Evolutionary conservation across 2,888 invertebrate species (phyloP), one percentile per base, ranked within the genome.

Genomic region (Morpho deidamia): DNA sequence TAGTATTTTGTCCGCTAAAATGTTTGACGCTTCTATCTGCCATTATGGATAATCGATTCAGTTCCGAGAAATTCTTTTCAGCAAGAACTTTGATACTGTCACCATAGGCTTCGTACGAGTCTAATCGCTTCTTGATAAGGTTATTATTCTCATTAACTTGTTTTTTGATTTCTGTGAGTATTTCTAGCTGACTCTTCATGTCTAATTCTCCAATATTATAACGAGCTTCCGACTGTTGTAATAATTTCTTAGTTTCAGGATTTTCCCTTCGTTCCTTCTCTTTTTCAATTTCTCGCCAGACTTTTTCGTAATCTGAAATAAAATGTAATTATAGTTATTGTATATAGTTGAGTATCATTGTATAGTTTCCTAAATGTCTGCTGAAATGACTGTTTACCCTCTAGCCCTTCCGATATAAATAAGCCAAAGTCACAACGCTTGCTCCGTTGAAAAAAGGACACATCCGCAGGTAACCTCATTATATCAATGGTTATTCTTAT

Each of bases 221-320:
- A 33, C 60, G 53, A 34, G 62, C 46, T 68, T 67, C 67, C 49
- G 63, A 60, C 51, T 63, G 60, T 38, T 69, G 70, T 9, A 59
- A 51, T 33, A 56, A 59, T 2, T 63, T 56, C 1, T 64, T 59
- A 7, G 44, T 51, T 10, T 56, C 47, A 33, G 23, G 3, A 49
- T 90, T 87, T 60, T 91, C 83, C 53, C 93, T 80, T 58, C 91
- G 91, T 63, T 90, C 87, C 45, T 93, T 88, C 62, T 94, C 93
- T 70, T 91, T 91, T 3, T 93, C 66, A 59, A 94, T 89, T 70
- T 91, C 91, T 65, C 90, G 85, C 94, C 94, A 94, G 44, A 89
- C 87, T 48, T 81, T 83, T 76, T 94, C 94, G 67, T 91, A 90
- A 58, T 85, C 93, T 93, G 82, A 50, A 87, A 90, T 62, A 46